Evolutionary conservation across 2,888 invertebrate species (phyloP), one percentile per base, ranked within the genome.

Genomic region (Cheilosia soror): DNA sequence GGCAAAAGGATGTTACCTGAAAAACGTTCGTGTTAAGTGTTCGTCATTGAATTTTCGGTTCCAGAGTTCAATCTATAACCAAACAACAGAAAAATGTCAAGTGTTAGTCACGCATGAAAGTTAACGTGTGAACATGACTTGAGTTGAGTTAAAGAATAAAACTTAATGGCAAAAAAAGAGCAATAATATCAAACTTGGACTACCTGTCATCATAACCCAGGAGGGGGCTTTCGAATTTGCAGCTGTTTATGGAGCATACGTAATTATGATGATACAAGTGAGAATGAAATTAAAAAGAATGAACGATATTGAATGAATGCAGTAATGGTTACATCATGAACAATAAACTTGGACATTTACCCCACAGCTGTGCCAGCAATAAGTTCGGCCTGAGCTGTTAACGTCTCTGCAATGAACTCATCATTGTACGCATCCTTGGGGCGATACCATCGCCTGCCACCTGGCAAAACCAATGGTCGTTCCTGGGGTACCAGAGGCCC

Each of bases 381-480:
- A 51, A 97, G 94, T 93, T 98, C 97, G 1, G 97, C 95, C 91
- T 97, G 98, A 5, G 96, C 95, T 78, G 96, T 95, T 87, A 98
- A 93, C 1, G 97, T 96, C 90, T 97, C 96, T 20, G 96, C 96
- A 77, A 98, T 97, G 93, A 96, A 96, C 89, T 97, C 96, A 88
- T 98, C 97, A 87, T 97, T 96, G 93, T 97, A 98, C 53, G 97
- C 96, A 89, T 97, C 97, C 89, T 97, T 95, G 3, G 98, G 97
- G 62, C 96, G 94, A 89, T 95, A 94, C 96, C 97, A 96, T 89
- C 94, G 94, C 49, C 96, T 93, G 5, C 96, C 96, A 29, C 96
- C 96, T 11, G 96, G 96, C 66, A 96, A 93, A 66, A 96, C 95
- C 53, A 96, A 92, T 6, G 96, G 96, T 75, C 96, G 93, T 88